Percentiles rank a stretch among this genome's conserved stretches.
Conservation (phyloP, 53 echinoderm and acorn worm genomes). For the Arbacia lixula region DNA sequence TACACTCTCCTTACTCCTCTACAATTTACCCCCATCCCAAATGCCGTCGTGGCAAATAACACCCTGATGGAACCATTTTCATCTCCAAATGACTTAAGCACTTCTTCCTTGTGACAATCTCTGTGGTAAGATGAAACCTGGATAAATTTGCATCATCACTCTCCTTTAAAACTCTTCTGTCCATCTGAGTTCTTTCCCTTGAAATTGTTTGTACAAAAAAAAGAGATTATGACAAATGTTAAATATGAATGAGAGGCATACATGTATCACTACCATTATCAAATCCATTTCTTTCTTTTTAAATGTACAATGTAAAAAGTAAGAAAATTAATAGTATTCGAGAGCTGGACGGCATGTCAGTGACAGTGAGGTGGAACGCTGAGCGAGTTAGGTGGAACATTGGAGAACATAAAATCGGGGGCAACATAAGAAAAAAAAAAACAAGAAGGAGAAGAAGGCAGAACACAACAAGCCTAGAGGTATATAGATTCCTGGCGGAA, state of each 20-base stretch:
- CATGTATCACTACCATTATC: not conserved
- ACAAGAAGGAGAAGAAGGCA: no score
- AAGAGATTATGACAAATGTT: not conserved
- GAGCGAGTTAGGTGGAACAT: no score
- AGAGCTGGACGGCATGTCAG: no score
- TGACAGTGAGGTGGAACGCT: no score
- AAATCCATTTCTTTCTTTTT: not conserved
- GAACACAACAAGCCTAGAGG: no score
- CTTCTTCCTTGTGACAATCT: slow-evolving; percentile 40
- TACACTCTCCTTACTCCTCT: slow-evolving; percentile 58
- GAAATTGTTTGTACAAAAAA: not conserved
- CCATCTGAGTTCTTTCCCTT: not conserved
- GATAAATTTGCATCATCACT: not conserved
- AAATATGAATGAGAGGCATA: no score
- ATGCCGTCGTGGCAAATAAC: slow-evolving; percentile 65
- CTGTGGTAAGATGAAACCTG: slow-evolving; percentile 19
- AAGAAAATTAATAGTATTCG: no score
- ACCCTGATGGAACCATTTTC: slow-evolving; percentile 48
- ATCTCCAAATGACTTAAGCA: slow-evolving; percentile 30
- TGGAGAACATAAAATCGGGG: no score
- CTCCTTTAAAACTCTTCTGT: not conserved
- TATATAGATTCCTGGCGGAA: no score
- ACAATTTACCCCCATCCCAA: slow-evolving; percentile 68
- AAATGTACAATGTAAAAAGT: no score
- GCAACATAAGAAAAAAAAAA: no score